Evolutionary conservation across 2,797 vertebrate genomes (phyloP), one percentile per base, ranked within the genome.

Genomic region (Phataginus tricuspis): DNA sequence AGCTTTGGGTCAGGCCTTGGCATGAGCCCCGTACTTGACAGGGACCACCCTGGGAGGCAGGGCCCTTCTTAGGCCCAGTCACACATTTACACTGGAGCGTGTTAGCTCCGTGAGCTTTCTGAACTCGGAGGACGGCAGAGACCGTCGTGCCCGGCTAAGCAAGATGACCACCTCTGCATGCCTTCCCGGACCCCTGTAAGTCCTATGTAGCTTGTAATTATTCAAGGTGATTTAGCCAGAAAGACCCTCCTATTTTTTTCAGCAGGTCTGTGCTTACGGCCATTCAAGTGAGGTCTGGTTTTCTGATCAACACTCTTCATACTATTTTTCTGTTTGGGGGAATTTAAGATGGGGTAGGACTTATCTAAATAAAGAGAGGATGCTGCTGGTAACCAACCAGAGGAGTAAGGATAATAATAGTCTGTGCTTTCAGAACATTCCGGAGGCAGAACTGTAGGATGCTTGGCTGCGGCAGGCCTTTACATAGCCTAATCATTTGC

Each of bases 271-370:
- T 37, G n/a, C 37, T 12, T 27, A 57, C 0, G 49, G 37, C 16
- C 2, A 0, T 18, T 37, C 7, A 39, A 18, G 11, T 1, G n/a
- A 80, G 31, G 4, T 6, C 34, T 6, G 51, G 45, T 45, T 74
- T 85, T 91, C 82, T 18, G 37, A 42, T 57, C 64, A 74, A 63
- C 12, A 31, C 29, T 74, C 59, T 86, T 80, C 37, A 19, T 74
- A 34, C 19, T 79, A 37, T 72, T 86, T 87, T 90, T 96, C 75
- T 39, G 61, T 82, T 59, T 78, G 23, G 82, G 59, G 64, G 31
- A 87, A 88, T 84, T 82, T 64, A 89, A 96, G 79, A 69, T 3
- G 75, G 49, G 49, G 71, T 86, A 19, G 29, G 66, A 85, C 31
- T 68, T 63, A n/a, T 68, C n/a, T 90, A 77, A 85, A 94, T 39